A percentile compares a stretch with the other conserved stretches of the same genome.
These are phyloP conservation scores for Kryptopterus vitreolus DNA, from an alignment of 2,797 vertebrate genomes.

Conservation along the genomic window DNA sequence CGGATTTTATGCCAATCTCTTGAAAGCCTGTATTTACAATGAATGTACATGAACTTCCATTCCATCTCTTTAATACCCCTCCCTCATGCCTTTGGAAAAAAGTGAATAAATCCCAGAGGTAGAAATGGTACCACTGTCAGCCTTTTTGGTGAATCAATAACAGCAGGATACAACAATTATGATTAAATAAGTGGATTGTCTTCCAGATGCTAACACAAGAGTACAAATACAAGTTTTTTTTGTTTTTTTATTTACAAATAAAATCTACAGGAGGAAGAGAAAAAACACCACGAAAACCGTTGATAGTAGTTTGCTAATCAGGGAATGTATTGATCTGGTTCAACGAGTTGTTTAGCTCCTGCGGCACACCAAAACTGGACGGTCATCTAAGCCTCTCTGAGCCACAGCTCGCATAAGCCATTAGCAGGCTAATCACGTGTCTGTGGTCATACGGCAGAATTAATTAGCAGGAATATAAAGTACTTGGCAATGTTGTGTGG, in stretches of 20 bases:
- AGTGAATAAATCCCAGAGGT: neutral
- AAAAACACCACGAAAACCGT: neutral
- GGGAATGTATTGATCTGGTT: constrained; percentile 30
- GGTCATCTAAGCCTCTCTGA: neutral
- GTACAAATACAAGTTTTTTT: neutral
- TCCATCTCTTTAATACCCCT: neutral
- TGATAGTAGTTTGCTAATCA: constrained; percentile 21
- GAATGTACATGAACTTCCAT: neutral
- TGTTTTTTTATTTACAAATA: neutral
- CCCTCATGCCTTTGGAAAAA: neutral
- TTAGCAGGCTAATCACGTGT: neutral
- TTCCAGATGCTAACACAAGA: neutral
- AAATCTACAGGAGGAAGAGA: neutral
- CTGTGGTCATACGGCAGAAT: neutral
- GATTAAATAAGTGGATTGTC: neutral
- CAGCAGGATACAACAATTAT: neutral
- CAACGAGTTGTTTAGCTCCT: constrained; percentile 15
- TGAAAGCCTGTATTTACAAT: neutral
- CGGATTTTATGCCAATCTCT: neutral
- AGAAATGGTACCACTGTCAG: neutral
- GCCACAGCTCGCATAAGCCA: neutral
- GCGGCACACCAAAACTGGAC: constrained; percentile 5
- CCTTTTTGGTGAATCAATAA: neutral
- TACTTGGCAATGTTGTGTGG: neutral
- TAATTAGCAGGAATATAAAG: neutral